A percentile compares a stretch with the other conserved stretches of the same genome.
Evolutionary conservation across 2,888 invertebrate species (phyloP).

Genomic region (Tenthredo amoena): DNA sequence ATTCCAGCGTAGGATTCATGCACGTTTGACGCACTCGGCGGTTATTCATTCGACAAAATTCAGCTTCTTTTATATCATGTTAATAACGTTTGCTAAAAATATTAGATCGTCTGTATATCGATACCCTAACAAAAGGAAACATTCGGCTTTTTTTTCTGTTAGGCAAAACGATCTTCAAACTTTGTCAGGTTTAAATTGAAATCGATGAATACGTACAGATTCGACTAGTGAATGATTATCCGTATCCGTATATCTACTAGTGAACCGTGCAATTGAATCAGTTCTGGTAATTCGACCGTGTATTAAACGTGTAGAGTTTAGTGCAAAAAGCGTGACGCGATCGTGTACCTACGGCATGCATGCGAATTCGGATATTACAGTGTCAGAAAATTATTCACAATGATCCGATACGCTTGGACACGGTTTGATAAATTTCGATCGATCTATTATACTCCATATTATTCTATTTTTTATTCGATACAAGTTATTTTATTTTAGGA

Average conservation of each 20-base stretch:
- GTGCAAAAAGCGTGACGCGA: conserved; percentile 2
- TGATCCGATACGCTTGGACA: not conserved
- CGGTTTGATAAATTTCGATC: not conserved
- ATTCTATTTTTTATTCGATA: not conserved
- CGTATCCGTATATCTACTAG: not conserved
- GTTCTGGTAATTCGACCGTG: not conserved
- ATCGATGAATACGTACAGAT: not conserved
- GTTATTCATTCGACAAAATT: not conserved
- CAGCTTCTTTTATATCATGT: not conserved
- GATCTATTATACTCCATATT: not conserved
- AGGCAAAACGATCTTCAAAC: not conserved
- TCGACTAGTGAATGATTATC: conserved; percentile 1
- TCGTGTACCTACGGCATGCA: not conserved
- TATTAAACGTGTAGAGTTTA: not conserved
- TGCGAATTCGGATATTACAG: not conserved
- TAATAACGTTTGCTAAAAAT: not conserved
- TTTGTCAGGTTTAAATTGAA: not conserved
- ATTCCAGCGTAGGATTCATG: not conserved
- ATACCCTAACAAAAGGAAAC: not conserved
- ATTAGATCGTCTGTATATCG: not conserved
- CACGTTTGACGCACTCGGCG: not conserved
- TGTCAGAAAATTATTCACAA: not conserved
- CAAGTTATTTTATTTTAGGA: not conserved
- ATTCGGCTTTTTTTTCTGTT: not conserved
- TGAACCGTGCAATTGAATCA: conserved; percentile 5